Percentiles rank a stretch among this genome's conserved stretches.
phyloP scores from a whole-genome alignment of 37 sponge, comb jelly and placozoan genomes.

The Crambe crambe region DNA sequence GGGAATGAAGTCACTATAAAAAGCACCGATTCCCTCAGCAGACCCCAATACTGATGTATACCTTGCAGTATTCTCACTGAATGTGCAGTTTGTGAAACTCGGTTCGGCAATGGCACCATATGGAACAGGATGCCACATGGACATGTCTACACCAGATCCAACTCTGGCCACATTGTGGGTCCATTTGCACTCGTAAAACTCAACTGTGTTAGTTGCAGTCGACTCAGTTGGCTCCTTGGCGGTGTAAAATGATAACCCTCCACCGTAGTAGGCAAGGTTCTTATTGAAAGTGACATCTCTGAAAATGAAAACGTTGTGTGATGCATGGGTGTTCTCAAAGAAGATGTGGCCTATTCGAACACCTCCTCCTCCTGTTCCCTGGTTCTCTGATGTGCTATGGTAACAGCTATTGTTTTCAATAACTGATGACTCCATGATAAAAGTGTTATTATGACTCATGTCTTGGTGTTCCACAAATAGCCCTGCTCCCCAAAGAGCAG shows the following conservation, averaged over 20 bases:
- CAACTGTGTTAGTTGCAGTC: constrained; percentile 27
- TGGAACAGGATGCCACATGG: constrained; percentile 36
- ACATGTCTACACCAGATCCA: constrained; percentile 55
- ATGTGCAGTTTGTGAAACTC: constrained; percentile 43
- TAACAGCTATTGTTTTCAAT: constrained; percentile 17
- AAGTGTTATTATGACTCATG: constrained; percentile 18
- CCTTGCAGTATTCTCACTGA: constrained; percentile 29
- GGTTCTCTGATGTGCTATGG: background rate
- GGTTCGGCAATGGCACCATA: constrained; percentile 21
- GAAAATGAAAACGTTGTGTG: background rate
- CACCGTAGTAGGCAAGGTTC: constrained; percentile 65
- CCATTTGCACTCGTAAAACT: constrained; percentile 39
- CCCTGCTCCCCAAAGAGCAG: constrained; percentile 72
- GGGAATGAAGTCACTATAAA: constrained; percentile 14
- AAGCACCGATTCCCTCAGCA: constrained; percentile 41
- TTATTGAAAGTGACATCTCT: constrained; percentile 4
- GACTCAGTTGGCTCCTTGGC: constrained; percentile 15
- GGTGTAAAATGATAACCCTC: constrained; percentile 51
- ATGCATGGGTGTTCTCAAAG: constrained; percentile 17
- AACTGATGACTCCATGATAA: constrained; percentile 6
- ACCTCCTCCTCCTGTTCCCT: constrained; percentile 68
- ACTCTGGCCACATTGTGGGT: constrained; percentile 38
- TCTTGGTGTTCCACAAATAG: constrained; percentile 62
- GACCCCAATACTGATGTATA: constrained; percentile 14
- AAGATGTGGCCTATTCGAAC: constrained; percentile 52